Conservation (phyloP, 1,140 invertebrate species). For the Drosophila baimaii region DNA sequence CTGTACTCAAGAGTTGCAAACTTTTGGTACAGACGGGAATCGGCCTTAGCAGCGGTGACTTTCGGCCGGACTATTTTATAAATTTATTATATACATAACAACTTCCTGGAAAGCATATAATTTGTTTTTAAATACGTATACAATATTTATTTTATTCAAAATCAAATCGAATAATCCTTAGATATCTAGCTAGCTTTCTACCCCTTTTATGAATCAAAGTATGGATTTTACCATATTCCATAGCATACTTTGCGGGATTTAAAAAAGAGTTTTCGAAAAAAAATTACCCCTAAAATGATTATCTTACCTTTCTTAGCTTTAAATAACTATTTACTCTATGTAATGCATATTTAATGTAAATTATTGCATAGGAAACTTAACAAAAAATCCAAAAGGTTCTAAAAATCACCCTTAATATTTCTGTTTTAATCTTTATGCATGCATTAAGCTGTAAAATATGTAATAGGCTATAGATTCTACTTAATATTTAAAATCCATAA, state of each 20-base stretch:
- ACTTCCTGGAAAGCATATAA: neutral
- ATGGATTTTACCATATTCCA: neutral
- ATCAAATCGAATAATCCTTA: too few species aligned
- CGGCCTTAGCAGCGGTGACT: too few species aligned
- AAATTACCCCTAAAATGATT: neutral
- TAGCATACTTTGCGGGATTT: neutral
- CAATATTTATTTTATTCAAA: too few species aligned
- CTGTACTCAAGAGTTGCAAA: too few species aligned
- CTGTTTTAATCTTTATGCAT: neutral
- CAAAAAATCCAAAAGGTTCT: neutral
- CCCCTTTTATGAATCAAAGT: neutral
- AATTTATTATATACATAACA: too few species aligned
- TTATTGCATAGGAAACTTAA: too few species aligned
- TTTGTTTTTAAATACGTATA: too few species aligned
- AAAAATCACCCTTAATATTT: neutral
- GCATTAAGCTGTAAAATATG: constrained; percentile 1
- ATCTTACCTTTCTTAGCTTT: neutral
- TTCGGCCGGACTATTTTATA: too few species aligned
- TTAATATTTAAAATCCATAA: constrained; percentile 23
- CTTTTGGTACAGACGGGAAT: too few species aligned
- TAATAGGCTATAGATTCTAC: constrained; percentile 9
- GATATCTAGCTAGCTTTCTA: too few species aligned
- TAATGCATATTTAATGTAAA: constrained; percentile 7
- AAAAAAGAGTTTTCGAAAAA: neutral
- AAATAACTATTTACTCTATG: neutral